Base-by-base conservation (phyloP, 2,888 invertebrate genomes). In the Cecidostiba fungosa region DNA sequence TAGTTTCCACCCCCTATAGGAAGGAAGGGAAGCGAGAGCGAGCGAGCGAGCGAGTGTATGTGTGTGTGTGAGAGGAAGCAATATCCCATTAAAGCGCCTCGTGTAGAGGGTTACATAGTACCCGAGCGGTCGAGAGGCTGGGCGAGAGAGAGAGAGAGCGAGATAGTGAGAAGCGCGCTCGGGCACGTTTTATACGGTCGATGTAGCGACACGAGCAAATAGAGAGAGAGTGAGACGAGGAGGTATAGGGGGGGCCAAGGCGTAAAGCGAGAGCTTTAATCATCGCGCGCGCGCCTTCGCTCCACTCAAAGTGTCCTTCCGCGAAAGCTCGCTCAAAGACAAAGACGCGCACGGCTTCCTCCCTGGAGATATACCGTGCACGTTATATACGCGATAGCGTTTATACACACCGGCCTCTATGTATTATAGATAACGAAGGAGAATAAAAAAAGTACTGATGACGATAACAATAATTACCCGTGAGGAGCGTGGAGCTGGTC, bases 21-120 rank as follows among this genome's bases (percentile, higher is more conserved):
- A 4, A 19, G 50, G 6, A 50, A 50, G 50, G 19, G 50, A 50
- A 50, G 29, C n/a, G 26, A 23, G 23, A 23, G 26, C 12, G 62
- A 23, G 23, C 26, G 26, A 10, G 23, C 3, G 66, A 14, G 29
- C n/a, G n/a, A n/a, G n/a, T n/a, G n/a, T n/a, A n/a, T n/a, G n/a
- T n/a, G n/a, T n/a, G n/a, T n/a, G n/a, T n/a, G n/a, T n/a, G n/a
- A 43, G 54, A 59, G 59, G 43, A 70, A 72, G 72, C 82, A 76
- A 69, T 76, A 82, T 82, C 73, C 82, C 50, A 82, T 82, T 82
- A 82, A 82, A 69, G 62, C 23, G 76, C 76, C 82, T 76, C 73
- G 73, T 62, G 73, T 62, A 73, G 59, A 72, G 70, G 70, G 70
- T 43, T n/a, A 39, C 43, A 19, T 69, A 69, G 36, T 69, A 36